phyloP scores from a whole-genome alignment of 2,888 invertebrate species.

The Sisyra nigra region DNA sequence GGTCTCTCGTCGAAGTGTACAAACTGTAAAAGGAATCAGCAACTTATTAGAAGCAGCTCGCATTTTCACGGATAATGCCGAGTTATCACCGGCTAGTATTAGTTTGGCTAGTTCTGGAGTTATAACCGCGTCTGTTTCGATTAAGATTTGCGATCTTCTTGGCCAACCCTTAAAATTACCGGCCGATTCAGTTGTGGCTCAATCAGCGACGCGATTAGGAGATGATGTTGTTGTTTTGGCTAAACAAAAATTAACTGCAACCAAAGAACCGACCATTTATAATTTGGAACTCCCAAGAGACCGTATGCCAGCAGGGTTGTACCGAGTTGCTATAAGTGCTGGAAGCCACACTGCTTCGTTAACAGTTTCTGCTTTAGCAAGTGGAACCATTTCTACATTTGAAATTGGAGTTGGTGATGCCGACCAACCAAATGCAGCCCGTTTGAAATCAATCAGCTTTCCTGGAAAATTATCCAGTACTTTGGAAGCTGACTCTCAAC shows the following conservation, averaged over 20 bases:
- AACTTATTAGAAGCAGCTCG: slow-evolving; percentile 63
- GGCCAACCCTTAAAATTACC: slow-evolving; percentile 45
- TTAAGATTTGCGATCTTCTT: slow-evolving; percentile 58
- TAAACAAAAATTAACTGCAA: slow-evolving; percentile 37
- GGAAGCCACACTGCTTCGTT: slow-evolving; percentile 34
- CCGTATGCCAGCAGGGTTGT: slow-evolving; percentile 71
- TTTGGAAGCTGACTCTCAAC: slow-evolving; percentile 76
- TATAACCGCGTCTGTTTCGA: slow-evolving; percentile 50
- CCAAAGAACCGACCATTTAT: slow-evolving; percentile 48
- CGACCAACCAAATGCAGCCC: slow-evolving; percentile 74
- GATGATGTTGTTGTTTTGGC: slow-evolving; percentile 63
- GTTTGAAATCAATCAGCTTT: slow-evolving; percentile 52
- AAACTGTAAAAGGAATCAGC: slow-evolving; percentile 67
- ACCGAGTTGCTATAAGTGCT: slow-evolving; percentile 63
- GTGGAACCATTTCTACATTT: slow-evolving; percentile 55
- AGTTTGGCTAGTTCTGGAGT: slow-evolving; percentile 63
- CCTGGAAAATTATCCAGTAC: slow-evolving; percentile 52
- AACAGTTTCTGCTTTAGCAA: slow-evolving; percentile 53
- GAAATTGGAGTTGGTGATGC: slow-evolving; percentile 83
- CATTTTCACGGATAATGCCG: slow-evolving; percentile 51
- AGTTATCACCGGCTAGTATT: slow-evolving; percentile 70
- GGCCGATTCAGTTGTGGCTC: slow-evolving; percentile 50
- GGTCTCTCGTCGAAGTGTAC: slow-evolving; percentile 76
- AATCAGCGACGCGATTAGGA: slow-evolving; percentile 53
- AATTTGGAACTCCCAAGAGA: slow-evolving; percentile 59